Evolutionary conservation across 2,888 invertebrate species (phyloP), one percentile per base, ranked within the genome.

Genomic region (Cetonia aurata): DNA sequence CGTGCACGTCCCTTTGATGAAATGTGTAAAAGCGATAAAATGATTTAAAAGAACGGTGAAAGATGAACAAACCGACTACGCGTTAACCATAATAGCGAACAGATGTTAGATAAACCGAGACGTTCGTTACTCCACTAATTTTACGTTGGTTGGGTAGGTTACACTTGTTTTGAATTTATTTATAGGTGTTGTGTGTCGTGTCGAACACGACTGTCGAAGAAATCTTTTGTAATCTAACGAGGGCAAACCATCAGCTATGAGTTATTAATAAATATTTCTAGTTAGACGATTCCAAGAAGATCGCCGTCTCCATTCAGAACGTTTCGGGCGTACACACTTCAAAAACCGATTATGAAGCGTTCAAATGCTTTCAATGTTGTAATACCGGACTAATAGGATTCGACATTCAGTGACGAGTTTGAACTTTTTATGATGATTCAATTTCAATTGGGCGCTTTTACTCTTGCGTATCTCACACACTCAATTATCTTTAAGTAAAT

Each of bases 21-120:
- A 65, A 37, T 65, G 62, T 19, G 50, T 37, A 65, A 50, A 50
- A 65, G 37, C 62, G 62, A 65, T 65, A 65, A 65, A 60, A 65
- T 37, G 62, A 52, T 65, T 50, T 50, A 17, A 65, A 42, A n/a
- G 12, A 6, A 17, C 19, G 25, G 37, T 12, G 37, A 65, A 65
- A 25, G 48, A 60, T 60, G 25, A 31, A 33, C 60, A 33, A 46
- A 60, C 48, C 12, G 60, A 8, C 46, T 15, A 13, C 25, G 42
- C 25, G 57, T 57, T 12, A 50, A 46, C 50, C 19, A 50, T 50
- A 62, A 65, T 52, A 48, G 50, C 62, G 31, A 65, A 37, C 62
- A 65, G 41, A 65, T 65, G 62, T 65, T 65, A 17, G 48, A 37
- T 65, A 65, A 37, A 50, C 62, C 15, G 60, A 31, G 8, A 17